Base-by-base conservation (phyloP, 2,113 vertebrate genomes). In the Phylloscopus trochiloides region DNA sequence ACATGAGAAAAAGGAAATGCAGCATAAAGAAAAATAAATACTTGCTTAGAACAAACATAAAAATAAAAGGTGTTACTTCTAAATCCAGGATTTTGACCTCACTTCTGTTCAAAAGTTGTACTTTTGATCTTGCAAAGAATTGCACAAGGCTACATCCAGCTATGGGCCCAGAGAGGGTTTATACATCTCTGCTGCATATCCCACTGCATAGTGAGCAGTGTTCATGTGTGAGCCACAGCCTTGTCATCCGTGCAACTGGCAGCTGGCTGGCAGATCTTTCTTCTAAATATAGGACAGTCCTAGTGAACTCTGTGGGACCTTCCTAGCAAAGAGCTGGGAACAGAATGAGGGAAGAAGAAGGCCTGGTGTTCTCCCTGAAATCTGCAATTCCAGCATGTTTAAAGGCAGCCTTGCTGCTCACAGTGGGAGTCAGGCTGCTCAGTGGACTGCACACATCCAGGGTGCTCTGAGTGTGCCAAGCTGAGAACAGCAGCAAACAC, bases 381-480 rank as follows among this genome's bases (percentile, higher is more conserved):
- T 47, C 34, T 68, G 40, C 4, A 6, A 14, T 58, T 92, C 32
- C 34, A 65, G 45, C 13, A 1, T 0, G 5, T 48, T 89, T 43
- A 54, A 74, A 77, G n/a, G 54, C 26, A 92, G 21, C 26, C n/a
- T 55, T 47, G n/a, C 36, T 32, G 26, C n/a, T 43, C 38, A 28
- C 1, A 0, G 20, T 32, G 36, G 28, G 21, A 77, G 28, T 29
- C 1, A 1, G 26, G 31, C 28, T 80, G 31, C 42, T 76, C 1
- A 2, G 17, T 26, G 34, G 1, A 26, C 42, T n/a, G 24, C 28
- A 26, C 1, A 3, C 14, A 34, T 62, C 29, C 48, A 54, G 1
- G 3, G 42, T 75, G 42, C 51, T 88, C n/a, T 62, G 34, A 66
- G 74, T 0, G 0, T 1, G 3, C 31, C 3, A 4, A 26, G 9